Percentiles rank a stretch among this genome's conserved stretches.
Conservation (phyloP, 2,888 invertebrate species). For the Platynereis dumerilii region DNA sequence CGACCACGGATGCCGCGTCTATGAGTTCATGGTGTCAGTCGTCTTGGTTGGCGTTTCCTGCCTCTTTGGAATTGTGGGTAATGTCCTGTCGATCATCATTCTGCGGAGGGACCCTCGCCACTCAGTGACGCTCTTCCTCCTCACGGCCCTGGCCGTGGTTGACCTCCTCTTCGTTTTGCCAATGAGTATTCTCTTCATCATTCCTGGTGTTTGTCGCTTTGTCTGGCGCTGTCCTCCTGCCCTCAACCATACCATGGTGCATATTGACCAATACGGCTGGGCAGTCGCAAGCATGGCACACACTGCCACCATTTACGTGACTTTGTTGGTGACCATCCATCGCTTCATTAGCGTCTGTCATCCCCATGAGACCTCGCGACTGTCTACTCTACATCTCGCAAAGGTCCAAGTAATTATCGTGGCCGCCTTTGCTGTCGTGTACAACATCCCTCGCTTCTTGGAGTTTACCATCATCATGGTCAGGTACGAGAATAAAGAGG, state of each 20-base stretch:
- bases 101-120: conserved; percentile 29
- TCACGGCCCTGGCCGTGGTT: conserved; percentile 24
- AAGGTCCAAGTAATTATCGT: conserved; percentile 26
- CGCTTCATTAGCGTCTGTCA: conserved; percentile 58
- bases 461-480: conserved; percentile 14
- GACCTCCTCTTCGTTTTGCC: conserved; percentile 27
- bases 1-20: conserved; percentile 15
- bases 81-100: conserved; percentile 54
- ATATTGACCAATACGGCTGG: conserved; percentile 29
- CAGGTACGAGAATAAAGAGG: background rate
- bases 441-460: conserved; percentile 30
- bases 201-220: conserved; percentile 21
- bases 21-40: conserved; percentile 22
- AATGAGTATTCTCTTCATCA: conserved; percentile 13
- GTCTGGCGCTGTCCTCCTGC: conserved; percentile 6
- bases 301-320: conserved; percentile 56
- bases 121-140: conserved; percentile 24
- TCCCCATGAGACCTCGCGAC: conserved; percentile 45
- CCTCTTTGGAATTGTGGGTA: conserved; percentile 51
- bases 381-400: conserved; percentile 16
- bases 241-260: background rate
- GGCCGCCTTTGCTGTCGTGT: conserved; percentile 20
- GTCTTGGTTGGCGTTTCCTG: conserved; percentile 27
- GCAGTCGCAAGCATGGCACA: conserved; percentile 52
- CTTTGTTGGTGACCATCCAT: conserved; percentile 55